Base-by-base conservation (phyloP, 2,888 invertebrate genomes). In the Dorcus hopei region DNA sequence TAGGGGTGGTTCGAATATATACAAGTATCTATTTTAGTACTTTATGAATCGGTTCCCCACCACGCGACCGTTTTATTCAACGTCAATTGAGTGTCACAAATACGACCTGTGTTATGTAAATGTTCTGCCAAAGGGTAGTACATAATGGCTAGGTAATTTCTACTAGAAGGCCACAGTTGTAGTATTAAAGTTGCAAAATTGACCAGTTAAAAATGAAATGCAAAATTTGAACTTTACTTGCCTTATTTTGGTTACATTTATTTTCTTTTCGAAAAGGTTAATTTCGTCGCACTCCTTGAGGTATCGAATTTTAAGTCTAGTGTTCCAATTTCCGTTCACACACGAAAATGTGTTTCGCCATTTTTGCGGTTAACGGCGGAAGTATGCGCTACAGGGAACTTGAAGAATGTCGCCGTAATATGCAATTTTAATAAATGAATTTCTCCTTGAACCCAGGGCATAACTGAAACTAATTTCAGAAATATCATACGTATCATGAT, bases 41-140 rank as follows among this genome's bases (percentile, higher is more conserved):
- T 76, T 75, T 72, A 74, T 77, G 75, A 77, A 77, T 74, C 72
- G 73, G 69, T 67, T 69, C 73, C 76, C 75, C 64, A 66, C 75
- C 77, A 77, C 77, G 77, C 76, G 78, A 77, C 78, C 72, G 72
- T 73, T 75, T 79, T 78, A 72, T 78, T 68, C 72, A 69, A 70
- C 73, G 77, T 79, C 78, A 79, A 79, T 79, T 79, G 78, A 75
- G 74, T 77, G 78, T 77, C 77, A 78, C 77, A 78, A 79, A 79
- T 78, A 74, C 74, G 74, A 61, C 66, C 72, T 73, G 65, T 79
- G 74, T 78, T 69, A 78, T 78, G 78, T 76, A 77, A 78, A 78
- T 78, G 71, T 65, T 62, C 71, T 72, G 71, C 72, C 70, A 70
- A 58, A 45, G 43, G 38, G 53, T 52, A 57, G 52, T 49, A 51